Percentiles rank a stretch among this genome's conserved stretches.
Conservation (phyloP, 2,888 invertebrate species). For the Stenotaenia linearis region DNA sequence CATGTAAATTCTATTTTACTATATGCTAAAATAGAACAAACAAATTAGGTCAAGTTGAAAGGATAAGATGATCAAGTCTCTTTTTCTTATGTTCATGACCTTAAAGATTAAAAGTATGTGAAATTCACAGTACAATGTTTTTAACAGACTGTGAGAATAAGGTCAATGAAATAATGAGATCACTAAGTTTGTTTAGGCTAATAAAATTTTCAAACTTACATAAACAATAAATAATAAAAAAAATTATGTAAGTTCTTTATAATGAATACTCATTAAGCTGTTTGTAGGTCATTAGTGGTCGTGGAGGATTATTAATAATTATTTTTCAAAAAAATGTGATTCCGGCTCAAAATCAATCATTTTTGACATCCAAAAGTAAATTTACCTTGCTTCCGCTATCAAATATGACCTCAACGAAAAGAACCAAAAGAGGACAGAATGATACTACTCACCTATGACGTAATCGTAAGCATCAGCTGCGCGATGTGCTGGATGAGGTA, state of each 20-base stretch:
- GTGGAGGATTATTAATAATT: too few species aligned
- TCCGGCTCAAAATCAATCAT: too few species aligned
- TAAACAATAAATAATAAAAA: too few species aligned
- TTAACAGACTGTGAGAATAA: too few species aligned
- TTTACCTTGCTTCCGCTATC: neutral
- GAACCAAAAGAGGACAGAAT: neutral
- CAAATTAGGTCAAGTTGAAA: neutral
- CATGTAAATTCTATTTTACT: neutral
- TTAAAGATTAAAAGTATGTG: neutral
- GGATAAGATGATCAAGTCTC: neutral
- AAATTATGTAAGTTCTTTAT: too few species aligned
- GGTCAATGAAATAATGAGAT: too few species aligned
- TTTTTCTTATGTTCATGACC: neutral
- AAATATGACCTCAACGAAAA: neutral
- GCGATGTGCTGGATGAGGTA: neutral
- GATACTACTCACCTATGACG: neutral
- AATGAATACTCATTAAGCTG: too few species aligned
- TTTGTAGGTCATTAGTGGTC: too few species aligned
- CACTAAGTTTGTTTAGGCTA: too few species aligned
- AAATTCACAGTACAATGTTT: neutral
- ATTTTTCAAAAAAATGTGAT: too few species aligned
- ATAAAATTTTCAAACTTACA: too few species aligned
- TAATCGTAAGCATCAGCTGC: slow-evolving; percentile 26
- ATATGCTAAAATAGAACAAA: neutral
- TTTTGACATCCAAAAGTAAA: too few species aligned